Conservation (phyloP, 2,113 vertebrate genomes). For the Pogonocichla stellata region DNA sequence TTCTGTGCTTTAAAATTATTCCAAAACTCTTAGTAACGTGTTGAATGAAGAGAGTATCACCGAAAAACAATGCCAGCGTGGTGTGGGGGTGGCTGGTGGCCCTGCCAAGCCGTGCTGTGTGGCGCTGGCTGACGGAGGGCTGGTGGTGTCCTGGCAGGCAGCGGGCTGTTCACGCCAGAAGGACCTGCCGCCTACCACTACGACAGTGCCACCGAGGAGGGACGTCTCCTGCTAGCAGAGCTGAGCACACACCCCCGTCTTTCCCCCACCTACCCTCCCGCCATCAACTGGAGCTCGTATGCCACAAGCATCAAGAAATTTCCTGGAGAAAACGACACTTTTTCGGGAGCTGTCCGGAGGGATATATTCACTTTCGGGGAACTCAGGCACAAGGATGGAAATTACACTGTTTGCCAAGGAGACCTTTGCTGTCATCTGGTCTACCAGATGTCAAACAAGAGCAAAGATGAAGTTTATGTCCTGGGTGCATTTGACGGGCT, state of each 20-base stretch:
- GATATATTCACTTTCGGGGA: slow-evolving; percentile 70
- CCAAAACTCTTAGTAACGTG: fast-evolving
- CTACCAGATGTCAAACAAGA: slow-evolving; percentile 62
- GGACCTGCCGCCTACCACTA: slow-evolving; percentile 52
- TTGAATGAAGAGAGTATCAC: neutral
- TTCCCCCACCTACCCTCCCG: neutral
- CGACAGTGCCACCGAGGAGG: slow-evolving; percentile 52
- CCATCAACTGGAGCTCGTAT: slow-evolving; percentile 50
- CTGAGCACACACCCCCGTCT: neutral
- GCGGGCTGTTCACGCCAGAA: slow-evolving; percentile 52
- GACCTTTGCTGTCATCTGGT: slow-evolving; percentile 69
- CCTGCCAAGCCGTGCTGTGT: fast-evolving
- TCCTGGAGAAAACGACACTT: neutral
- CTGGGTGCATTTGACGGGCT: slow-evolving; percentile 70
- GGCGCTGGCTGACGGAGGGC: neutral
- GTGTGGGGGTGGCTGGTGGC: fast-evolving
- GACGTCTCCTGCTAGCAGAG: slow-evolving; percentile 59
- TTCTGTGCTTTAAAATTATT: neutral
- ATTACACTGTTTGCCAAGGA: slow-evolving; percentile 70
- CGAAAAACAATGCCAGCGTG: fast-evolving
- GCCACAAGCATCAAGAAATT: slow-evolving; percentile 1
- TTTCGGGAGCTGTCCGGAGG: slow-evolving; percentile 35
- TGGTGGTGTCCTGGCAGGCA: slow-evolving; percentile 42
- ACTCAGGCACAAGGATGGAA: slow-evolving; percentile 40
- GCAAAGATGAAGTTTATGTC: slow-evolving; percentile 59